Evolutionary conservation across 2,113 vertebrate genomes (phyloP).

Genomic region (Hirundichthys speculiger): DNA sequence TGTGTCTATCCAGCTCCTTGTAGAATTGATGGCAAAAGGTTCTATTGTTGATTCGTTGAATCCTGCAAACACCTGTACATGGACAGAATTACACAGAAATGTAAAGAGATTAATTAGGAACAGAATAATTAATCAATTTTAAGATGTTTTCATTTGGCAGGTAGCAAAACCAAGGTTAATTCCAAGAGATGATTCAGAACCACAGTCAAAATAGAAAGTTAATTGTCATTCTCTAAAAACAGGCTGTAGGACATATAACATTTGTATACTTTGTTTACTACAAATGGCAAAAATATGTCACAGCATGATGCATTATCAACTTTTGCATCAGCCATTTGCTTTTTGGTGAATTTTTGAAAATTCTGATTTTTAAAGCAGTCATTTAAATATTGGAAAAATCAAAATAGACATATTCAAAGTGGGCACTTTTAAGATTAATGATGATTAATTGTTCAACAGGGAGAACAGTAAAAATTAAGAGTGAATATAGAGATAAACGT

Average conservation of each 20-base stretch:
- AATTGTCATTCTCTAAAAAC: no score
- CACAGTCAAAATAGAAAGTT: no score
- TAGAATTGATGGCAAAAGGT: constrained; percentile 13
- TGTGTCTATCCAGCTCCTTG: constrained; percentile 14
- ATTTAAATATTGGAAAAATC: neutral
- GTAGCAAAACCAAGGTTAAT: neutral
- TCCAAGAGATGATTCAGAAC: no score
- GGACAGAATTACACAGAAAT: constrained; percentile 7
- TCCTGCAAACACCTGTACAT: constrained; percentile 16
- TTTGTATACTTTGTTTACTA: no score
- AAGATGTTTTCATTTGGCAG: neutral
- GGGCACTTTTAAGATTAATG: neutral
- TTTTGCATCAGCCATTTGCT: no score
- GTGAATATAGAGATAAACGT: no score
- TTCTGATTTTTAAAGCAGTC: no score
- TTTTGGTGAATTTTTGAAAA: no score
- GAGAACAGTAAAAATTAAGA: neutral
- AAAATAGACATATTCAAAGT: neutral
- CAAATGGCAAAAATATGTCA: no score
- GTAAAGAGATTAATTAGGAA: constrained; percentile 1
- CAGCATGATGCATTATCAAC: no score
- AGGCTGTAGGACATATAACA: no score
- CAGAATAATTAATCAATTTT: neutral
- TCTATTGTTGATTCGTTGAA: constrained; percentile 7
- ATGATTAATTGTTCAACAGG: neutral